A percentile compares a stretch with the other conserved stretches of the same genome.
phyloP scores from a whole-genome alignment of 2,113 vertebrate genomes.

The Pithys albifrons region DNA sequence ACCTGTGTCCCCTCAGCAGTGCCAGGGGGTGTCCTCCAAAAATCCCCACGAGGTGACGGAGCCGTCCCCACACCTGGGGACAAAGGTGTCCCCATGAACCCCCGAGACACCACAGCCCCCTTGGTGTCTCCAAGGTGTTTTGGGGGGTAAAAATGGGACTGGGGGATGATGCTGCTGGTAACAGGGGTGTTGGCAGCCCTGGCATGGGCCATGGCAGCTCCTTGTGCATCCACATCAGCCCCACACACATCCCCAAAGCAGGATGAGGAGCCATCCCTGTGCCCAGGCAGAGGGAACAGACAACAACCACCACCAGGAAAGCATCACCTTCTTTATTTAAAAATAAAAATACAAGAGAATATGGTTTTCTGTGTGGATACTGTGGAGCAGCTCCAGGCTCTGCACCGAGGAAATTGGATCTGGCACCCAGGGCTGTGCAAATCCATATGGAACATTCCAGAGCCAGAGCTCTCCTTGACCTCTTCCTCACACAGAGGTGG shows the following conservation, averaged over 20 bases:
- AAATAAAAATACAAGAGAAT: neutral
- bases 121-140: neutral
- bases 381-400: fast-evolving
- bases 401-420: fast-evolving
- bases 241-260: neutral
- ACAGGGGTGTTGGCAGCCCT: neutral
- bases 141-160: fast-evolving
- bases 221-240: neutral
- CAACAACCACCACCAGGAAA: fast-evolving
- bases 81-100: neutral
- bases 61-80: neutral
- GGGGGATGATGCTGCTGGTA: fast-evolving
- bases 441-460: neutral
- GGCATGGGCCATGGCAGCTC: neutral
- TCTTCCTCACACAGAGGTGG: neutral
- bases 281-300: neutral
- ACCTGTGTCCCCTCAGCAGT: neutral
- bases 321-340: neutral
- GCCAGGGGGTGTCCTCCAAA: neutral
- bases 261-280: neutral
- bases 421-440: neutral
- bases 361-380: fast-evolving
- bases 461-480: neutral
- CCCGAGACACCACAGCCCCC: neutral
- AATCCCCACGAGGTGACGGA: neutral